Conservation (phyloP, 2,797 vertebrate species). For the Oreochromis grahami region DNA sequence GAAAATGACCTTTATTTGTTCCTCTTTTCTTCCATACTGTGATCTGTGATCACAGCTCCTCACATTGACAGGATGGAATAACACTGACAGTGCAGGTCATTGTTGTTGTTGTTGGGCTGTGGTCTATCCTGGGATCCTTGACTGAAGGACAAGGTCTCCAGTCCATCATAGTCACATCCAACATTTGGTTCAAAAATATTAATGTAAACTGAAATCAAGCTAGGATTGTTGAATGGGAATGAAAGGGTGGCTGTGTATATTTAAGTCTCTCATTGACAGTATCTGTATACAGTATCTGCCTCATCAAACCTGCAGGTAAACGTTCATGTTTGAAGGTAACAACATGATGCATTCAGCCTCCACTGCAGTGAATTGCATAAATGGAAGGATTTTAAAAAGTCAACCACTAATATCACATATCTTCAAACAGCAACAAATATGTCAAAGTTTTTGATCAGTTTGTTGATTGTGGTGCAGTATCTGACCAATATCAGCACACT, state of each 20-base stretch:
- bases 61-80: background rate
- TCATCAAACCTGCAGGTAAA: background rate
- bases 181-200: background rate
- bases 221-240: background rate
- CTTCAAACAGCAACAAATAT: background rate
- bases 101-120: background rate
- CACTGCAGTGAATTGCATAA: background rate
- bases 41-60: background rate
- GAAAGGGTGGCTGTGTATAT: background rate
- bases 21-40: background rate
- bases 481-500: background rate
- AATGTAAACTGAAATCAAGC: background rate
- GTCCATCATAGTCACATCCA: background rate
- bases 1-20: fast-evolving
- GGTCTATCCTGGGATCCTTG: background rate
- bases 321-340: background rate
- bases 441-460: background rate
- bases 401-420: background rate
- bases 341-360: background rate
- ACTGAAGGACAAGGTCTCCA: background rate
- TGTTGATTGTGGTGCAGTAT: background rate
- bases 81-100: background rate
- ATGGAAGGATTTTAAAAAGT: background rate
- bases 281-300: background rate
- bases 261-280: too few relatives aligned